A percentile compares a stretch with the other conserved stretches of the same genome.
Evolutionary conservation across 53 echinoderm and acorn worm species (phyloP).

Genomic region (Luidia sarsii): DNA sequence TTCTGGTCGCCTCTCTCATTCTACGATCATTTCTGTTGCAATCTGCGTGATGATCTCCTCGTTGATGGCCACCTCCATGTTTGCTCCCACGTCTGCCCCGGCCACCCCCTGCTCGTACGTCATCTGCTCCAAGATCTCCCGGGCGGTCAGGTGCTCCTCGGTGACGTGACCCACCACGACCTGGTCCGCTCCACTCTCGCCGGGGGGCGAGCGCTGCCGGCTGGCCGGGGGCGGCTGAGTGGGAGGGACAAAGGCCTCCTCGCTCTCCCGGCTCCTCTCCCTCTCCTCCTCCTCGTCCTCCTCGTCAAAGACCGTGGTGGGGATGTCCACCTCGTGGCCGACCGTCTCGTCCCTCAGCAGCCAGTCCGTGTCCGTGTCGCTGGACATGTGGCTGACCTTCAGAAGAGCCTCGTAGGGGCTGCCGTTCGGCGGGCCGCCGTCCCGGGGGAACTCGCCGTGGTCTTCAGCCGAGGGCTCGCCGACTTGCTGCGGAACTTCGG

Average conservation of each 20-base stretch:
- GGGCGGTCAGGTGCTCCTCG: conserved; percentile 45
- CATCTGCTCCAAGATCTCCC: conserved; percentile 57
- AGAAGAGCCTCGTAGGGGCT: background rate
- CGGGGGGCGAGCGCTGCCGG: background rate
- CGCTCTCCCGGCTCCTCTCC: too few species aligned
- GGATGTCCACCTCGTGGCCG: conserved; percentile 52
- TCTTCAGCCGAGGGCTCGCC: background rate
- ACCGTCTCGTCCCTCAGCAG: conserved; percentile 25
- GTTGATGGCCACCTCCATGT: conserved; percentile 52
- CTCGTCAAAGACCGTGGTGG: conserved; percentile 8
- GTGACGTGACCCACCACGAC: conserved; percentile 15
- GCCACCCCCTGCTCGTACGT: conserved; percentile 54
- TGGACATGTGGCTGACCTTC: conserved; percentile 43
- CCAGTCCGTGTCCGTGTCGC: conserved; percentile 33
- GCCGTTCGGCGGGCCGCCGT: background rate
- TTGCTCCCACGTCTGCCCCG: conserved; percentile 33
- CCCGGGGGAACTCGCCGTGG: background rate
- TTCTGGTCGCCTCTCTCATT: too few species aligned
- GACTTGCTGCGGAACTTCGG: background rate
- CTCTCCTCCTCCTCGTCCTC: background rate
- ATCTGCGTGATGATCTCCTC: conserved; percentile 55
- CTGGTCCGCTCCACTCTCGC: conserved; percentile 12
- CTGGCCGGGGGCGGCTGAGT: conserved; percentile 21
- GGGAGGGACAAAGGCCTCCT: conserved; percentile 44
- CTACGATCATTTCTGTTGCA: conserved; percentile 40